Conservation (phyloP, 2,797 vertebrate species). For the Zalophus californianus region DNA sequence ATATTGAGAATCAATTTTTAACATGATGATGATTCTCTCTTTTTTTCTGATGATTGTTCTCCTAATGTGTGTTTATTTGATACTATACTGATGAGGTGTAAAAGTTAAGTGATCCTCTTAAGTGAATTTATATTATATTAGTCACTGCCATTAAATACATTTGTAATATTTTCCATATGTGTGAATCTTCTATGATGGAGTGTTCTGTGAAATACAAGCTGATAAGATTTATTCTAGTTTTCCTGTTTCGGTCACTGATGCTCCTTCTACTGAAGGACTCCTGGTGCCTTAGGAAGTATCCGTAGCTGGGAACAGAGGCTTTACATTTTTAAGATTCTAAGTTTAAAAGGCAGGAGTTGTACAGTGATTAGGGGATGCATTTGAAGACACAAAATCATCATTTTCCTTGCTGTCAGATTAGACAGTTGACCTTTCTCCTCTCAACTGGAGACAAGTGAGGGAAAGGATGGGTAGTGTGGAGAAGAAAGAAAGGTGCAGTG, state of each 20-base stretch:
- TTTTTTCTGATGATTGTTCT: neutral
- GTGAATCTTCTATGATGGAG: neutral
- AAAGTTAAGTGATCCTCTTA: neutral
- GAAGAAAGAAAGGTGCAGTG: neutral
- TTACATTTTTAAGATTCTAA: slow-evolving; percentile 4
- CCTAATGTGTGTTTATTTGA: neutral
- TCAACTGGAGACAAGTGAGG: neutral
- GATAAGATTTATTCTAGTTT: neutral
- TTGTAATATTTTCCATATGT: neutral
- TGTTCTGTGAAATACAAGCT: neutral
- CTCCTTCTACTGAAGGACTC: neutral
- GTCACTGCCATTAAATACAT: neutral
- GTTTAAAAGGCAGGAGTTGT: neutral
- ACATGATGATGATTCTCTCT: neutral
- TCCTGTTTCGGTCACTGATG: neutral
- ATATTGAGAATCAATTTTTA: neutral
- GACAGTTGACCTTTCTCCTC: neutral
- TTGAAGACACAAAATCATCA: neutral
- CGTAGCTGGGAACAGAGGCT: neutral
- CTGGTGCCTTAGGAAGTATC: neutral
- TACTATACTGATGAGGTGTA: neutral
- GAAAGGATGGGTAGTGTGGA: rapidly evolving
- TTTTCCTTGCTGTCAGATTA: neutral
- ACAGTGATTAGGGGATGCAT: neutral
- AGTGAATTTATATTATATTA: neutral